Evolutionary conservation across 2,113 vertebrate species (phyloP).

Genomic region (Lophochroa leadbeateri): DNA sequence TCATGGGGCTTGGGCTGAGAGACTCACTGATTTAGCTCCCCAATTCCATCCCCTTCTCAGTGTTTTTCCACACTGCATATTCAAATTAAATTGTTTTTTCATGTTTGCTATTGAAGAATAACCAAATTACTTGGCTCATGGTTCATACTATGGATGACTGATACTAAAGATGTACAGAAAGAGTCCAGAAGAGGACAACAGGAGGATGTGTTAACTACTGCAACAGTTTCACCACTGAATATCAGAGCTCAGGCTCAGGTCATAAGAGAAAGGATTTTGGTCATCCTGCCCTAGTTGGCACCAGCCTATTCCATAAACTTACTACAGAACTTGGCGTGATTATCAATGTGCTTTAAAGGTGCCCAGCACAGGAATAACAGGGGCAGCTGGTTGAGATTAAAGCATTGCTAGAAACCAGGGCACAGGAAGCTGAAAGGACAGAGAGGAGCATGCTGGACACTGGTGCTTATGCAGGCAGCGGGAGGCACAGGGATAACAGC

Average conservation of each 20-base stretch:
- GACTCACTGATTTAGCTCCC: background rate
- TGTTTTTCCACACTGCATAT: background rate
- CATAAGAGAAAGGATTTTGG: background rate
- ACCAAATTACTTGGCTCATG: background rate
- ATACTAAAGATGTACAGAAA: background rate
- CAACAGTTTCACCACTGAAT: background rate
- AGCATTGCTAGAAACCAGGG: background rate
- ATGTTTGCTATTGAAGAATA: conserved; percentile 12
- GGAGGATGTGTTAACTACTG: background rate
- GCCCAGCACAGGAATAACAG: background rate
- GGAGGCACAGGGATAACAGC: background rate
- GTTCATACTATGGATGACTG: background rate
- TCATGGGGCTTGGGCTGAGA: background rate
- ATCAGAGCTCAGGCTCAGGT: background rate
- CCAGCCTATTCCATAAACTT: background rate
- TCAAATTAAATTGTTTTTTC: conserved; percentile 27
- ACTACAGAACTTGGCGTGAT: background rate
- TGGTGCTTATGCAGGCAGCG: rapidly evolving
- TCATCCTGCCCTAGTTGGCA: background rate
- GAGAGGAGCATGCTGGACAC: rapidly evolving
- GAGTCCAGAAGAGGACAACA: background rate
- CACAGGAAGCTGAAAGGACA: background rate
- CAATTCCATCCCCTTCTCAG: background rate
- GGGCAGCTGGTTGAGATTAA: background rate
- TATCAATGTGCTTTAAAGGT: background rate